Base-by-base conservation (phyloP, 2,113 vertebrate genomes). In the Meles meles region DNA sequence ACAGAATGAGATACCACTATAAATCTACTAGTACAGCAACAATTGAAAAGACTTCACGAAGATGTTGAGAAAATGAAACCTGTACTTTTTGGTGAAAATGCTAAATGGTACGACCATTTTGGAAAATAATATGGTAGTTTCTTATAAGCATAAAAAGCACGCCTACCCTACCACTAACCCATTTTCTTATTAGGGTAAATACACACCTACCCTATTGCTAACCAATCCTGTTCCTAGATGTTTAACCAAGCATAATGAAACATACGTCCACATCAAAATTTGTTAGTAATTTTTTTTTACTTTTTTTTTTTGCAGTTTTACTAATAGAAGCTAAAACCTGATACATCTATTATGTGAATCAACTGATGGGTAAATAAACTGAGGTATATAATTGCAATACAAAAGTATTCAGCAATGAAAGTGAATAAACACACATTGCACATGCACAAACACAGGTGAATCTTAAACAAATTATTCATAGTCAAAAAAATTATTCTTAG, bases 161-260 rank as follows among this genome's bases (percentile, higher is more conserved):
- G 14, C 2, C 5, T 4, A 47, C 4, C 5, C 2, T 55, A 27
- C 57, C 10, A 61, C 5, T 15, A 7, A 27, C 9, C 39, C 34
- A 67, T 15, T 67, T 67, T 67, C 63, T 67, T 67, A 67, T 67
- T 67, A 67, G 5, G 13, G 10, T 65, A 67, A 87, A 87, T 55
- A n/a, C 27, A 93, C 4, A 25, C 1, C 1, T 5, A 65, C 7
- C 4, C 3, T 63, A 15, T 63, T 2, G 34, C 4, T 27, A 11
- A 31, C 8, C n/a, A 25, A 81, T 49, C 12, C 9, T 7, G 18
- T 14, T 44, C 42, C 10, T n/a, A 86, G 6, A 42, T 34, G 18
- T 93, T 80, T 57, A 71, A 2, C n/a, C 76, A 72, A 72, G 61
- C 21, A 9, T 5, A 39, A 71, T 74, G 47, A 72, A 72, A 39